phyloP scores from a whole-genome alignment of 2,797 vertebrate genomes.

The Poeciliopsis turneri region DNA sequence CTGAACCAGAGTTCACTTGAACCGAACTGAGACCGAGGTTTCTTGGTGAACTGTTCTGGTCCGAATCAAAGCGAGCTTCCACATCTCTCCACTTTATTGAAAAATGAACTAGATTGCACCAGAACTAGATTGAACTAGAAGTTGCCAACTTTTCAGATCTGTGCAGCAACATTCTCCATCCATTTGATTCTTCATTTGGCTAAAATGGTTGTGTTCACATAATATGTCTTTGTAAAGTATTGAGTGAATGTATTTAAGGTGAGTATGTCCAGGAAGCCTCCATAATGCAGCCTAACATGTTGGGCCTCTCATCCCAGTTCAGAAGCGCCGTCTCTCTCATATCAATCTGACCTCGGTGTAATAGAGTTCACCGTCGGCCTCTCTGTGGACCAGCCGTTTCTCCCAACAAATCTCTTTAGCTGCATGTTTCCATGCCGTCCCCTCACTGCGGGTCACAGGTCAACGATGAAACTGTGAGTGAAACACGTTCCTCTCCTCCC shows the following conservation, averaged over 20 bases:
- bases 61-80: too few relatives aligned
- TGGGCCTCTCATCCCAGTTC: conserved; percentile 60
- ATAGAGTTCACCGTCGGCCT: conserved; percentile 69
- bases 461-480: conserved; percentile 54
- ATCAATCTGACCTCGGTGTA: conserved; percentile 70
- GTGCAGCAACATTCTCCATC: background rate
- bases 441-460: conserved; percentile 60
- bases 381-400: conserved; percentile 58
- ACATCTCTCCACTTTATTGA: too few relatives aligned
- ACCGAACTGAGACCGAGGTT: too few relatives aligned
- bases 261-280: conserved; percentile 15
- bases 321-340: conserved; percentile 40
- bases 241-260: background rate
- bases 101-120: too few relatives aligned
- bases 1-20: too few relatives aligned
- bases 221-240: background rate
- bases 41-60: too few relatives aligned
- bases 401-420: conserved; percentile 68
- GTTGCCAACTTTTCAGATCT: too few relatives aligned
- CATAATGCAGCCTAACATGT: conserved; percentile 45
- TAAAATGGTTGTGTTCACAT: background rate
- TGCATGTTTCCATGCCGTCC: conserved; percentile 60
- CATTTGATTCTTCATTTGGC: background rate
- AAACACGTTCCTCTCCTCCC: background rate
- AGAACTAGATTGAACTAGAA: too few relatives aligned